Percentiles rank a stretch among this genome's conserved stretches.
Conservation (phyloP, 23 tunicate species). For the Halocynthia roretzi region DNA sequence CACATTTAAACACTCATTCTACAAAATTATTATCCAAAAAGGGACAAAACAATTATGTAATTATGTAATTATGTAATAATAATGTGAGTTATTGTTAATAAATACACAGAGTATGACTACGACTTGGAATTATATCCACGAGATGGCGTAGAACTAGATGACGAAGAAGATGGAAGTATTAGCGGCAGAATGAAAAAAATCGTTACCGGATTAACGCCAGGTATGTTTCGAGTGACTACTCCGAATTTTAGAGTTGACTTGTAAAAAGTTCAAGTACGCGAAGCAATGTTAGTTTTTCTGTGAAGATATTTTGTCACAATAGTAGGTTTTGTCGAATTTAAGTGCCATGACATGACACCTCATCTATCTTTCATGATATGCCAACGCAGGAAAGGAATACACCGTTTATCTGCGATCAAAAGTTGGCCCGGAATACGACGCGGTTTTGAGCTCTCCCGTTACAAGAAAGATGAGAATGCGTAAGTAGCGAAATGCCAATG, state of each 20-base stretch:
- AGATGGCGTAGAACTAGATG: slow-evolving; percentile 37
- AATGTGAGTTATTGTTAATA: too few relatives aligned
- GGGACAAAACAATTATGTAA: too few relatives aligned
- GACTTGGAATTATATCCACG: slow-evolving; percentile 51
- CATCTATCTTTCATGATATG: neutral
- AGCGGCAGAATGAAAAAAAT: slow-evolving; percentile 28
- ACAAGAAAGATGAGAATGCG: slow-evolving; percentile 44
- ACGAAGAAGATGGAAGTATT: slow-evolving; percentile 21
- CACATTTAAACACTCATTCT: too few relatives aligned
- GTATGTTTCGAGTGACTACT: slow-evolving; percentile 1
- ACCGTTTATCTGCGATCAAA: slow-evolving; percentile 50
- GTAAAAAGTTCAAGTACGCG: too few relatives aligned
- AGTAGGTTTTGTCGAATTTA: too few relatives aligned
- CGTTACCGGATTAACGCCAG: slow-evolving; percentile 73
- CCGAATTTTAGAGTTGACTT: too few relatives aligned
- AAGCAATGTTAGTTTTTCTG: too few relatives aligned
- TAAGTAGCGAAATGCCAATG: slow-evolving; percentile 16
- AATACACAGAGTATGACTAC: too few relatives aligned
- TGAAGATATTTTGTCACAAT: too few relatives aligned
- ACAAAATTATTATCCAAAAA: too few relatives aligned
- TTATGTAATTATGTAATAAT: too few relatives aligned
- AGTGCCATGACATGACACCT: neutral
- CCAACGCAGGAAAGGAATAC: slow-evolving; percentile 62
- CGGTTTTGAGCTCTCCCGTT: slow-evolving; percentile 58
- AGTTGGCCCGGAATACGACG: slow-evolving; percentile 65